Percentiles rank a stretch among this genome's conserved stretches.
These are phyloP conservation scores for Chinchilla lanigera DNA, from an alignment of 2,113 vertebrate genomes.

Conservation along the genomic window DNA sequence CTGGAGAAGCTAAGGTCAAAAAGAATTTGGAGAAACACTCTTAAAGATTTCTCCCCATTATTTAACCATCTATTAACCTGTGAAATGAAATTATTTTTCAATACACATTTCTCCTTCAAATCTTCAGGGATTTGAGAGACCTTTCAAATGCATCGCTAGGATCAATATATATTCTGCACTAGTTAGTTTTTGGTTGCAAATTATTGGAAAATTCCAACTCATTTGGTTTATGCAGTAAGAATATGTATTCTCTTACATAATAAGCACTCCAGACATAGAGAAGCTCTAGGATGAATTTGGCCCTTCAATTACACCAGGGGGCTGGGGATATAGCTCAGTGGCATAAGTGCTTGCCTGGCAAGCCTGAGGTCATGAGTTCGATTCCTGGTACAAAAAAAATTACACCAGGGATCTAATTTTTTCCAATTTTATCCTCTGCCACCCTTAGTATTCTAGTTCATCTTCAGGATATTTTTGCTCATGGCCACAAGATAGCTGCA, in stretches of 20 bases:
- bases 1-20: background rate
- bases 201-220: background rate
- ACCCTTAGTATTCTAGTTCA: background rate
- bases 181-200: conserved; percentile 4
- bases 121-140: background rate
- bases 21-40: background rate
- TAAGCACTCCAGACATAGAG: background rate
- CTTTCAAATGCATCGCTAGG: background rate
- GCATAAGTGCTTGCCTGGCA: too few species aligned
- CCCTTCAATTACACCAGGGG: background rate
- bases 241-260: background rate
- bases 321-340: too few species aligned
- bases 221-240: background rate
- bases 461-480: background rate
- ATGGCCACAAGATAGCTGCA: background rate
- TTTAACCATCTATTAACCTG: background rate
- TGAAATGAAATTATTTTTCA: conserved; percentile 29
- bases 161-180: background rate
- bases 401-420: background rate
- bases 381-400: too few species aligned
- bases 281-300: background rate
- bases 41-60: background rate
- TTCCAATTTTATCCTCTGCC: background rate
- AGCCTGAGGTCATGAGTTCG: too few species aligned
- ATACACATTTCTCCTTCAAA: background rate